phyloP scores from a whole-genome alignment of 2,797 vertebrate species.

The Thamnophis elegans region DNA sequence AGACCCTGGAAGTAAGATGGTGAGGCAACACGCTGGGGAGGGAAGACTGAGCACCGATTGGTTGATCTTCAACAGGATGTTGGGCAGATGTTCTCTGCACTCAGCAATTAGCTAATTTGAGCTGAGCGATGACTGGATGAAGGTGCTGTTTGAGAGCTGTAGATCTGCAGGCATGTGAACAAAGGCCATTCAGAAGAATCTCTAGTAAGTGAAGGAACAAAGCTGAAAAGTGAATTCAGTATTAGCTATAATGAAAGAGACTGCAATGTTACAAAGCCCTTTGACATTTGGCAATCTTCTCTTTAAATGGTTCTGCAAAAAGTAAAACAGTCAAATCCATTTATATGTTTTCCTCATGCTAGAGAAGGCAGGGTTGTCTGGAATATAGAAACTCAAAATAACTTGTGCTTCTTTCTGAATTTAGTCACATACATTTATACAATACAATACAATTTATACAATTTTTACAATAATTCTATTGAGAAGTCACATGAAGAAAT shows the following conservation, averaged over 20 bases:
- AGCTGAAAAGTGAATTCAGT: neutral
- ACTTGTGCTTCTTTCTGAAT: neutral
- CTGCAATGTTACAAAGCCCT: neutral
- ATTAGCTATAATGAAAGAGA: neutral
- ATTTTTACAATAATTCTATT: neutral
- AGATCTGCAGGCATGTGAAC: neutral
- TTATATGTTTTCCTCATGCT: neutral
- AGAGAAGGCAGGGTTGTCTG: neutral
- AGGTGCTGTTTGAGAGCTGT: neutral
- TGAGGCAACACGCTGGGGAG: neutral
- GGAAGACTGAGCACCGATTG: neutral
- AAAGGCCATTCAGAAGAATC: neutral
- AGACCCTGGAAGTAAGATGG: neutral
- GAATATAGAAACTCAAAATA: neutral
- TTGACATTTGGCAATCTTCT: neutral
- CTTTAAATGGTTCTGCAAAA: neutral
- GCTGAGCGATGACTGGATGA: neutral
- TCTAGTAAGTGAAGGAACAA: neutral
- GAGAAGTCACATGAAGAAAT: neutral
- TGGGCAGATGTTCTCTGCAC: neutral
- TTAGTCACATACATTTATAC: neutral
- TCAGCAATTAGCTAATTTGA: neutral
- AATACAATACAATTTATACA: too few species aligned
- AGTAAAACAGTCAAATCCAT: neutral
- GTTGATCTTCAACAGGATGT: neutral